Evolutionary conservation across 1,140 invertebrate genomes (phyloP), one percentile per base, ranked within the genome.

Genomic region (Trichoplusia ni): DNA sequence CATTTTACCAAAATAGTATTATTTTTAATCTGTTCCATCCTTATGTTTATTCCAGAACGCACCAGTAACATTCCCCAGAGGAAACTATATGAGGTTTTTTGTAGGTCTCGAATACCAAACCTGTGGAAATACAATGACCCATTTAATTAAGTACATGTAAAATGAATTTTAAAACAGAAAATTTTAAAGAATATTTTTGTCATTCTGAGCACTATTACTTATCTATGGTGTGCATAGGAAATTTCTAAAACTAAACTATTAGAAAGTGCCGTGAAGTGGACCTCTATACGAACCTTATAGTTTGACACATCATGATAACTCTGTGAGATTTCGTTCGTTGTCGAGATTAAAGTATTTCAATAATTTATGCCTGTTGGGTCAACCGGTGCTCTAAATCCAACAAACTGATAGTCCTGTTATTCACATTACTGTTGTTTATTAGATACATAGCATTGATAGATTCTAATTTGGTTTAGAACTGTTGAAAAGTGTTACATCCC

Each of bases 231-330:
- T 3, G 9, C 3, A 40, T 7, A 13, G 6, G 18, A 40, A 14
- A 40, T 19, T 0, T 13, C 4, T 9, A 2, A 18, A 19, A 8
- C 37, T 40, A 2, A 6, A 40, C 4, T 16, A 40, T 6, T 21
- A 19, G 18, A 44, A n/a, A 21, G 35, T 56, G n/a, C 3, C 4
- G 9, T 8, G 33, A 40, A 18, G 21, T 7, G 13, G 33, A 27
- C 13, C 4, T 40, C 33, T 18, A 37, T 40, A 56, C 51, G 51
- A 18, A 62, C 46, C 16, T 64, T 63, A 35, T 11, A 56, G 64
- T 79, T 81, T 82, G 81, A 81, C 79, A 79, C 75, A 81, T 79
- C 73, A 78, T 72, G 67, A 73, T 77, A 75, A 76, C 74, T 73
- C 60, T 42, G 64, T 68, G 67, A 44, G 64, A 74, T 74, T 77